A percentile compares a stretch with the other conserved stretches of the same genome.
phyloP scores from a whole-genome alignment of 2,888 invertebrate genomes.

The Drosophila lacicola region DNA sequence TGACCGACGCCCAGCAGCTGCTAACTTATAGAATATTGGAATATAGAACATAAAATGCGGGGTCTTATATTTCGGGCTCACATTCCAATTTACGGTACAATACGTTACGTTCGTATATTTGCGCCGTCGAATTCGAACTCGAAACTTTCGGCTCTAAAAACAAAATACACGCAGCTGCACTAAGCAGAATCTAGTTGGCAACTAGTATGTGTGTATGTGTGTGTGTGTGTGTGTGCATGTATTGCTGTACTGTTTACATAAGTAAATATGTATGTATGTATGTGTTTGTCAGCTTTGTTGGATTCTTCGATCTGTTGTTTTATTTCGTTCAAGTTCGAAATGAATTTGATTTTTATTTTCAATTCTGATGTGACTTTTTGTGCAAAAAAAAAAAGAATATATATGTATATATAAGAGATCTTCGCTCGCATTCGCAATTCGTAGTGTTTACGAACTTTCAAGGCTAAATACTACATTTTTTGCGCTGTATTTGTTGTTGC shows the following conservation, averaged over 20 bases:
- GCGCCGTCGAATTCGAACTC: not conserved
- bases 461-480: constrained; percentile 80
- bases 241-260: not conserved
- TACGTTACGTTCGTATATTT: too few species aligned
- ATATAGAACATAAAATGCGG: constrained; percentile 3
- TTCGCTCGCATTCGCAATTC: constrained; percentile 61
- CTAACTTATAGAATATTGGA: constrained; percentile 27
- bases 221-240: not conserved
- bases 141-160: not conserved
- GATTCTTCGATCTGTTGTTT: constrained; percentile 19
- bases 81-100: not conserved
- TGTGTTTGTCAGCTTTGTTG: constrained; percentile 15
- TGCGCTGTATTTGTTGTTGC: constrained; percentile 42
- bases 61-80: constrained; percentile 24
- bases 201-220: not conserved
- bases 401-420: constrained; percentile 50
- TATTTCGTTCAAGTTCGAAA: constrained; percentile 35
- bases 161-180: not conserved
- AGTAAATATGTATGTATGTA: not conserved
- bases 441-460: constrained; percentile 81
- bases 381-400: constrained; percentile 21
- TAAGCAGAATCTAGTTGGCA: not conserved
- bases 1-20: constrained; percentile 29
- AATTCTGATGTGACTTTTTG: constrained; percentile 34
- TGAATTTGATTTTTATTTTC: constrained; percentile 40